These are phyloP conservation scores for Onychomys arenicola DNA, from an alignment of 2,797 vertebrate genomes.

Conservation along the genomic window DNA sequence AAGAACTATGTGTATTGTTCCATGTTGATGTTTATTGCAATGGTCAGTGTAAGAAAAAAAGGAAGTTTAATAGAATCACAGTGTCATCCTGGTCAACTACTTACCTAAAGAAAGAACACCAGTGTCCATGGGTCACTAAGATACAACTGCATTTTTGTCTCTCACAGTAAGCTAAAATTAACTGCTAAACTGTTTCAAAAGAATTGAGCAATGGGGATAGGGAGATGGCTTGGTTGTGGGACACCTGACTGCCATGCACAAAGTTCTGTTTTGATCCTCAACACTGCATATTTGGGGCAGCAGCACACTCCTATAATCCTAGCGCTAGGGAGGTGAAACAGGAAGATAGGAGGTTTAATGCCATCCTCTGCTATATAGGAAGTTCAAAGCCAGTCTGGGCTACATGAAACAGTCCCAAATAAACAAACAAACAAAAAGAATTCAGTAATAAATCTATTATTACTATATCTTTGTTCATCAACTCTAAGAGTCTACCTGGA, in stretches of 20 bases:
- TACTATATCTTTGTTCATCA: neutral
- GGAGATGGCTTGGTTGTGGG: neutral
- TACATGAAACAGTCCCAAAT: neutral
- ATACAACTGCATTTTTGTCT: neutral
- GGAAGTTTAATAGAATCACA: slow-evolving; percentile 28
- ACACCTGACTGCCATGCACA: neutral
- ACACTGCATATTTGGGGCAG: neutral
- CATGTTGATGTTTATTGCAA: neutral
- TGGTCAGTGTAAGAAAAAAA: slow-evolving; percentile 30
- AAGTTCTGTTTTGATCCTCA: neutral
- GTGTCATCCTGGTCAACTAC: neutral
- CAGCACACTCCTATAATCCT: neutral
- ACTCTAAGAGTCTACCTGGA: neutral
- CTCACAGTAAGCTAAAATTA: neutral
- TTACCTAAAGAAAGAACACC: slow-evolving; percentile 29
- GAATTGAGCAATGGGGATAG: neutral
- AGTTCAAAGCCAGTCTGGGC: neutral
- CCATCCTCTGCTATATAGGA: neutral
- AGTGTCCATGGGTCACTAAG: neutral
- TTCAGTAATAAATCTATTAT: neutral
- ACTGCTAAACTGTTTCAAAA: slow-evolving; percentile 12
- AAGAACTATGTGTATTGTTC: neutral
- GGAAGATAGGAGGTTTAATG: neutral
- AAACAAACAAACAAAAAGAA: neutral
- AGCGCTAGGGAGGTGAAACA: neutral